Conservation (phyloP, 2,797 vertebrate species). For the Antrozous pallidus region DNA sequence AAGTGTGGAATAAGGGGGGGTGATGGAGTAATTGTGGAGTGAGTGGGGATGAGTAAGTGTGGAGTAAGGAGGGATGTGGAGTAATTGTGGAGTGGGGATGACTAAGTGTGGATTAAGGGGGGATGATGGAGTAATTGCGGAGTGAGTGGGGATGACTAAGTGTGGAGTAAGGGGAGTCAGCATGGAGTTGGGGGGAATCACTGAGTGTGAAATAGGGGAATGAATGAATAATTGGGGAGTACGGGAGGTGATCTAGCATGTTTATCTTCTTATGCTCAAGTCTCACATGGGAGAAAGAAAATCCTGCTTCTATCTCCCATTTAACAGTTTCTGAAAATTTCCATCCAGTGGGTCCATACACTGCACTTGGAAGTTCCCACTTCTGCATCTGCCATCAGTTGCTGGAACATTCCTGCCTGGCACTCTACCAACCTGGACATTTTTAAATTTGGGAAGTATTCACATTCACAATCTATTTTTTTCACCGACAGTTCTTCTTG, state of each 20-base stretch:
- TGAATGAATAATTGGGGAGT: too few relatives aligned
- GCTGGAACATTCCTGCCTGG: neutral
- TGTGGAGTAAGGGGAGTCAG: neutral
- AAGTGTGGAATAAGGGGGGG: neutral
- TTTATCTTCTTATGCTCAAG: neutral
- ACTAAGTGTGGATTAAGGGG: neutral
- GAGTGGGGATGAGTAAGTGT: too few relatives aligned
- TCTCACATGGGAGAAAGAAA: neutral
- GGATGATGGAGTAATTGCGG: too few relatives aligned
- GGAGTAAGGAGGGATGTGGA: neutral
- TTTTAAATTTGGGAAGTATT: constrained; percentile 1
- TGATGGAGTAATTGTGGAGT: neutral
- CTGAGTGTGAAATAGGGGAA: neutral
- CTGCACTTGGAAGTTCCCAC: neutral
- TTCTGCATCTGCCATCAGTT: neutral
- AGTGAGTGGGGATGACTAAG: too few relatives aligned
- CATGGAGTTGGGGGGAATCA: neutral
- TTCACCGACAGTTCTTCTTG: neutral
- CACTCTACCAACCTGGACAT: neutral
- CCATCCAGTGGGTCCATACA: neutral
- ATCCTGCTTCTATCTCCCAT: neutral
- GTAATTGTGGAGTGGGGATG: neutral
- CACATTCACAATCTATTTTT: neutral
- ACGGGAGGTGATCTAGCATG: neutral
- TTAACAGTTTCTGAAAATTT: constrained; percentile 1